A percentile compares a stretch with the other conserved stretches of the same genome.
Conservation (phyloP, 2,113 vertebrate genomes). For the Cisticola juncidis region DNA sequence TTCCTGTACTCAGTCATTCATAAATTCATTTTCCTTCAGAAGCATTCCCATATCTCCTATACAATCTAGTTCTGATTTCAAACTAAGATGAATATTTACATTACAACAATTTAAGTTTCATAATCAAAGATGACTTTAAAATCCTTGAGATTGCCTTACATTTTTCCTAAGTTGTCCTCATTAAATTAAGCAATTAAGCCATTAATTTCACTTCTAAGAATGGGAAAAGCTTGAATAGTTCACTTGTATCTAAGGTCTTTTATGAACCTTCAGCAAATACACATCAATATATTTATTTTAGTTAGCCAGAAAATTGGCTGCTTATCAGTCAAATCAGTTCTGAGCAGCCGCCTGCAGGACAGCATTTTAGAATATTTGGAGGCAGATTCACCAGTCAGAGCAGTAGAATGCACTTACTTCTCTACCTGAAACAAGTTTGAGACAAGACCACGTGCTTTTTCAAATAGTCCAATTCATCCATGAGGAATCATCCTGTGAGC, state of each 20-base stretch:
- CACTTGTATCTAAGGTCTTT: background rate
- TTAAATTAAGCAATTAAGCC: background rate
- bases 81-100: background rate
- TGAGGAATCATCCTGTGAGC: background rate
- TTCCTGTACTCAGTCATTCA: background rate
- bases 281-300: background rate
- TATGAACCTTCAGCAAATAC: background rate
- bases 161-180: background rate
- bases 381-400: background rate
- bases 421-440: background rate
- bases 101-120: background rate
- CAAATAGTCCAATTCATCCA: background rate
- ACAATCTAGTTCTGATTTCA: background rate
- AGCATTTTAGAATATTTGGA: background rate
- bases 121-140: background rate
- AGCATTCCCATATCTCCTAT: background rate
- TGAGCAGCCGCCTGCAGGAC: background rate
- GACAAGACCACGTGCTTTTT: background rate
- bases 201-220: background rate
- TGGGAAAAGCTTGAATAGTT: background rate
- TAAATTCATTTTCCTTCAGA: background rate
- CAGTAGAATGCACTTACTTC: background rate
- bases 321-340: background rate
- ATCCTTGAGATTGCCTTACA: background rate
- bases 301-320: background rate